Base-by-base conservation (phyloP, 2,797 vertebrate genomes). In the Micromesistius poutassou region DNA sequence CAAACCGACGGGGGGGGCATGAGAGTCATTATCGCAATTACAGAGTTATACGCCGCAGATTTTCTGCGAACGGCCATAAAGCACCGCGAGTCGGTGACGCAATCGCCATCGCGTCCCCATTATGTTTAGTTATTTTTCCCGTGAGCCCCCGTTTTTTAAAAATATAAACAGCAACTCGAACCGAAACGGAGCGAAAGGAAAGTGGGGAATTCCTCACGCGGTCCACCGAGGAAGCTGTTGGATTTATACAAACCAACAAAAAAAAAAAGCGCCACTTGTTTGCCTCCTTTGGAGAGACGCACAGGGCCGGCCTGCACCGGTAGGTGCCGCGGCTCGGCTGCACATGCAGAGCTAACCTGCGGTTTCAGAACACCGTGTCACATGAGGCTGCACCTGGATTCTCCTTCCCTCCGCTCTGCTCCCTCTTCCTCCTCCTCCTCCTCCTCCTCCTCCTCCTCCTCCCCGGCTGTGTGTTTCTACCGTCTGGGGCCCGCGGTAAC, bases 361-460 rank as follows among this genome's bases (percentile, higher is more conserved):
- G 89, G 86, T 92, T 89, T 83, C 84, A 88, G 89, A 92, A 86
- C 87, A 90, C 86, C 86, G 93, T 92, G 90, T 89, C 81, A 86
- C 83, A 83, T 79, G 85, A 85, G 86, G 68, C 79, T 87, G 80
- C 75, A 85, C 86, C 81, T 76, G 78, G 85, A 85, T 80, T 77
- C 7, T 4, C 62, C 71, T 50, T 66, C 46, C 7, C 40, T 36
- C 74, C 33, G 1, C 33, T 33, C 30, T 35, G 13, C 31, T 33
- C 72, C 25, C 5, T 31, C 62, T 25, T 25, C 19, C 72, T 25
- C 25, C 31, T 73, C 35, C n/a, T n/a, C n/a, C n/a, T n/a, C n/a
- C n/a, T n/a, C n/a, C n/a, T n/a, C 25, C 5, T 31, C 62, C 16
- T 25, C 19, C 72, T 25, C 25, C 31, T 73, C 35, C n/a, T 35